phyloP scores from a whole-genome alignment of 2,113 vertebrate genomes.

The Saccopteryx leptura region DNA sequence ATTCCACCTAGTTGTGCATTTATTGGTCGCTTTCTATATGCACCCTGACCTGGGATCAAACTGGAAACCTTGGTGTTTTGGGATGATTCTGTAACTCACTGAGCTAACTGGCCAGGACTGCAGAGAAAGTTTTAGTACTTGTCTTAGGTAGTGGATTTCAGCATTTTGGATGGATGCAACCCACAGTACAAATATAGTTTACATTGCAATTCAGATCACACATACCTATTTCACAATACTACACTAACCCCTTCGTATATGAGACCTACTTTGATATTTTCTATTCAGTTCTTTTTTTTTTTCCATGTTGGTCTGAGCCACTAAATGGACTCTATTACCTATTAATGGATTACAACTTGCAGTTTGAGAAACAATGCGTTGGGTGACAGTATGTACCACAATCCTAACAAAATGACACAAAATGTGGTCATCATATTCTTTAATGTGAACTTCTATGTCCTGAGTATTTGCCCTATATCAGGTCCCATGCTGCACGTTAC shows the following conservation, averaged over 20 bases:
- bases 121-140: neutral
- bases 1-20: no score
- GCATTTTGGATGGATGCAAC: conserved; percentile 37
- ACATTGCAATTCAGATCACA: neutral
- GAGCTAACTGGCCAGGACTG: no score
- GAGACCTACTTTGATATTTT: neutral
- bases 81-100: no score
- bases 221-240: neutral
- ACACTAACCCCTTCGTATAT: neutral
- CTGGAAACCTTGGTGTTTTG: no score
- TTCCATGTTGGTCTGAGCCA: neutral
- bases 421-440: neutral
- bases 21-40: no score
- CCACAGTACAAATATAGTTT: conserved; percentile 8
- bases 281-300: neutral
- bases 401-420: conserved; percentile 44
- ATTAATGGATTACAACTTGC: neutral
- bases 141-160: conserved; percentile 24
- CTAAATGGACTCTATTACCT: conserved; percentile 39
- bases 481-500: neutral
- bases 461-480: neutral
- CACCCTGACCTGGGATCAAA: no score
- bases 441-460: neutral
- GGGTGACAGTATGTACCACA: neutral
- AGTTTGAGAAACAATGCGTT: conserved; percentile 24